Evolutionary conservation across 2,113 vertebrate genomes (phyloP), one percentile per base, ranked within the genome.

Genomic region (Leptocoma aspasia): DNA sequence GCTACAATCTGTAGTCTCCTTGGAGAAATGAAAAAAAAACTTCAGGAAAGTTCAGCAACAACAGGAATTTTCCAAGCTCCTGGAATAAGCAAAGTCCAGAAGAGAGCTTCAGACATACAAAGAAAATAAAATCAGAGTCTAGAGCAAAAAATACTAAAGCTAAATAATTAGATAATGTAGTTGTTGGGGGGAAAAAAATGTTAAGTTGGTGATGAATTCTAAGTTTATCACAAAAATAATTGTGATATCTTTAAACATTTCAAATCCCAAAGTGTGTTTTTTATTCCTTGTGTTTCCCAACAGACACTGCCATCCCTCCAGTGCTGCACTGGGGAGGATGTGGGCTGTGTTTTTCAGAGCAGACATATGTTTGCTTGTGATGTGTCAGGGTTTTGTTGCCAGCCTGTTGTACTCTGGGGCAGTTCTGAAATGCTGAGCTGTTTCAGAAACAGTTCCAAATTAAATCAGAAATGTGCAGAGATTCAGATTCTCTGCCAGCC

Each of bases 381-480:
- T 94, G 82, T 88, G 82, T 90, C 70, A 65, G 47, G 50, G 27
- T 23, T 86, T 56, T 83, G 13, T 30, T 91, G 66, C 75, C 95
- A 96, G 64, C 42, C 41, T 52, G 35, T 26, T 69, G 56, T 60
- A 24, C 30, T 77, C 75, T 83, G 59, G 90, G 82, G 75, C 87
- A 93, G 42, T 23, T 59, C 50, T 50, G 8, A 95, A 92, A 31
- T 50, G 79, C 66, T 96, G 79, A 95, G 88, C 66, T 93, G 23
- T 30, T 90, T 61, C 9, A 54, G 54, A 88, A 90, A 73, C 30
- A 17, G 35, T 9, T 96, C 71, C 75, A 94, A 73, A 80, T 86
- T 9, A 37, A 91, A 82, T 61, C 91, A 86, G 53, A 49, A 35
- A 21, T 26, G 57, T 24, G 41, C 42, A 72, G 10, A 66, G 49